Base-by-base conservation (phyloP, 2,113 vertebrate species). In the Hystrix brachyura region DNA sequence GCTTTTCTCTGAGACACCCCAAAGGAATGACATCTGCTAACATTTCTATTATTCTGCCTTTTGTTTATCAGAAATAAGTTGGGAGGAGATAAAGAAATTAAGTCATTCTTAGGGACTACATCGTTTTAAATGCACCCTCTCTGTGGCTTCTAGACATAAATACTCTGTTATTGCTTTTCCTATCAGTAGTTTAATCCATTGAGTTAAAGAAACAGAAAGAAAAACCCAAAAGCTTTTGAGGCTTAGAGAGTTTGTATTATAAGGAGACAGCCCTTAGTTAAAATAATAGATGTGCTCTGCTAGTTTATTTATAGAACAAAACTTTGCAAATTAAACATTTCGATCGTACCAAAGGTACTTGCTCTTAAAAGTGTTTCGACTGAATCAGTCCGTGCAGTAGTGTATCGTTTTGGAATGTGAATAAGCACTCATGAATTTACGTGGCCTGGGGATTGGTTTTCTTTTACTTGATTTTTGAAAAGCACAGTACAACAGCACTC, bases 381-480 rank as follows among this genome's bases (percentile, higher is more conserved):
- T 34, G 34, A 48, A 60, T 59, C 88, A 92, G 55, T 85, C 91
- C 48, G 19, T 65, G 67, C 34, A 65, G 3, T 55, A 18, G 12
- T 55, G 4, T 5, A 43, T 95, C 67, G 62, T 94, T 94, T 81
- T 87, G 17, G 86, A 87, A 64, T 78, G 48, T 67, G 69, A 91
- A 88, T 82, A 65, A 92, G 38, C 38, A 29, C 89, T 43, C 57
- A 32, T 23, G 32, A 82, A 91, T 90, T 87, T 76, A 81, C 0
- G 15, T 86, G 80, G n/a, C 86, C 94, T 96, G 83, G 46, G 95
- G 93, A 86, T 83, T 79, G 83, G 17, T 74, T 72, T 93, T 91
- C 43, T 85, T 94, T 21, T 85, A 65, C 87, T 95, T 96, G 65
- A 57, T 95, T 97, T 97, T 96, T 55, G 64, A 46, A 72, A 81